phyloP scores from a whole-genome alignment of 2,797 vertebrate species.

The Urophycis tenuis region DNA sequence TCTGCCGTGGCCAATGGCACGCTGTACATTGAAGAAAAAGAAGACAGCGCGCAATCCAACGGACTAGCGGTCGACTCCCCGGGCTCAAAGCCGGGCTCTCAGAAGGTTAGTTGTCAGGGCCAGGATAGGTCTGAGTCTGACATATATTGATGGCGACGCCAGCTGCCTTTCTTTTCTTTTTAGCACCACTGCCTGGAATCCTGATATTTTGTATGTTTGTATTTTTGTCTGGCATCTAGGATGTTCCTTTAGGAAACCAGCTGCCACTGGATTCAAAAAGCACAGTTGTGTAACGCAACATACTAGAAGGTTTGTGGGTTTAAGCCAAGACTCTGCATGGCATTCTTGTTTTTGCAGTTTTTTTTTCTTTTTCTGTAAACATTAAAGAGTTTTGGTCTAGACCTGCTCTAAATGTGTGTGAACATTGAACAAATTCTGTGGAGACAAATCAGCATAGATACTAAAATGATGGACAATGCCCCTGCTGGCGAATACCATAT shows the following conservation, averaged over 20 bases:
- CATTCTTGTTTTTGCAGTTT: not conserved
- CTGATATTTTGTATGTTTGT: not conserved
- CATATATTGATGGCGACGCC: not conserved
- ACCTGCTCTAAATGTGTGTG: conserved; percentile 19
- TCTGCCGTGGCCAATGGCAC: conserved; percentile 29
- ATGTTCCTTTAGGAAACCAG: conserved; percentile 32
- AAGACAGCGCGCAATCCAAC: conserved; percentile 31
- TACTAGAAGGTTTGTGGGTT: conserved; percentile 33
- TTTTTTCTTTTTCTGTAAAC: conserved; percentile 3
- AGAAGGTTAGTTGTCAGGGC: conserved; percentile 50
- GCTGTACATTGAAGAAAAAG: conserved; percentile 54
- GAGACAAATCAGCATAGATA: conserved; percentile 28
- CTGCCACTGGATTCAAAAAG: conserved; percentile 44
- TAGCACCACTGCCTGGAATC: not conserved
- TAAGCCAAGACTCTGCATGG: not conserved
- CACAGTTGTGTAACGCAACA: conserved; percentile 50
- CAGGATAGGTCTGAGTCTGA: not conserved
- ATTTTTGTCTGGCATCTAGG: conserved; percentile 40
- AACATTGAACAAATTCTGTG: conserved; percentile 10
- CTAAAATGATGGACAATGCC: conserved; percentile 14
- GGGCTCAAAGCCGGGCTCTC: conserved; percentile 8
- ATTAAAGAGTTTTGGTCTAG: conserved; percentile 21
- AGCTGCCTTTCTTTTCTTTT: not conserved
- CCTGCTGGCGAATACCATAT: conserved; percentile 14
- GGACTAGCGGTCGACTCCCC: conserved; percentile 38